Evolutionary conservation across 2,113 vertebrate species (phyloP), one percentile per base, ranked within the genome.

Genomic region (Typhlomys cinereus): DNA sequence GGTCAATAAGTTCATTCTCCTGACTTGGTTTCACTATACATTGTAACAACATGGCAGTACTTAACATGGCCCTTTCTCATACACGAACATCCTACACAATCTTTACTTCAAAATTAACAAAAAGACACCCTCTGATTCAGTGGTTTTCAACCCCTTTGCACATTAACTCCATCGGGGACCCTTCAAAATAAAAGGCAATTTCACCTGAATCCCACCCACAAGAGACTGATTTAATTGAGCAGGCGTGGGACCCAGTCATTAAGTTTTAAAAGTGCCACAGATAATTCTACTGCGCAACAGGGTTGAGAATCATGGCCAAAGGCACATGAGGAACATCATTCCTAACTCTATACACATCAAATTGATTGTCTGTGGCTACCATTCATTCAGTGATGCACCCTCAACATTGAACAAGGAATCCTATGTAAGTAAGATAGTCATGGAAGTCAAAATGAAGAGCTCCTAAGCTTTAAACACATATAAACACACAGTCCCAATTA

Each of bases 401-500:
- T 76, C 80, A n/a, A 7, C 36, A 50, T 64, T 46, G 48, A 69
- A 95, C 94, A 78, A 93, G 88, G 89, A 70, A 88, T 87, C 89
- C 80, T 31, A 83, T 29, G 31, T 88, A 75, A 80, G 93, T 14
- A 48, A 85, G 61, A 17, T 20, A 92, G n/a, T 81, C 71, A 48
- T 1, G 18, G 48, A 85, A 80, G 94, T 83, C 89, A 94, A 96
- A 95, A 7, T 71, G 82, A 75, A 57, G 69, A 83, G 80, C 92
- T 89, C 93, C 0, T 93, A 93, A 95, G 94, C 94, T 96, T 96
- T 88, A 93, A 90, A 89, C 95, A 97, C 97, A 96, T 92, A 97
- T 82, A 96, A 97, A 97, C 95, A 97, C 94, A 78, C 17, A 91
- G 41, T 90, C 90, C 94, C 95, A 93, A 94, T 97, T 94, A 95